Conservation (phyloP, 1,140 invertebrate genomes). For the Babylonia areolata region DNA sequence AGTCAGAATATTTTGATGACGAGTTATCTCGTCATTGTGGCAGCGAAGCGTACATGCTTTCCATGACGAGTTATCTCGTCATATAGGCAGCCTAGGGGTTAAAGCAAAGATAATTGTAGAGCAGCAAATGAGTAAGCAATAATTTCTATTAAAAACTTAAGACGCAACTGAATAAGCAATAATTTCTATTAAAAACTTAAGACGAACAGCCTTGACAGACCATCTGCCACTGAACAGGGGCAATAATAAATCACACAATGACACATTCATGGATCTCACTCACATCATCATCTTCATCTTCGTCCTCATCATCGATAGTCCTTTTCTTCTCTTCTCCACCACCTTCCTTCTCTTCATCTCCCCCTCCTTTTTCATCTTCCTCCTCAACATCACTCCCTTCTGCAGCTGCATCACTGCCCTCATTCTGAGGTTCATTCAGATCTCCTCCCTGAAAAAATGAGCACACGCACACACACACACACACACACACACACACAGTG, state of each 20-base stretch:
- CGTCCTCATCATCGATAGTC: constrained; percentile 76
- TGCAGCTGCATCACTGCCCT: constrained; percentile 55
- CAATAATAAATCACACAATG: background rate
- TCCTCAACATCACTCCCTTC: constrained; percentile 76
- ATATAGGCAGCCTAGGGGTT: no score
- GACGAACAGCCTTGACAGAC: background rate
- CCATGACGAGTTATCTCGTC: no score
- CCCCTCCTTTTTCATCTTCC: constrained; percentile 53
- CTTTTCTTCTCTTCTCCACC: constrained; percentile 53
- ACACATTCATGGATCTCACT: background rate
- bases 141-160: no score
- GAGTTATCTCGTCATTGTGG: no score
- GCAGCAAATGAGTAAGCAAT: no score
- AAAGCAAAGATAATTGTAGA: no score
- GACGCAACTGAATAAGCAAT: no score
- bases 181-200: no score
- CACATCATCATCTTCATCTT: constrained; percentile 30
- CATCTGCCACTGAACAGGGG: no score
- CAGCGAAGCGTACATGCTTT: no score
- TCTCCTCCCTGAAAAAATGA: constrained; percentile 28
- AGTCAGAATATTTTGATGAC: no score
- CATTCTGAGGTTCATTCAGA: constrained; percentile 42
- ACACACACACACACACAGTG: no score
- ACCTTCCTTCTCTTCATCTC: constrained; percentile 45
- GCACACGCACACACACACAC: background rate